Evolutionary conservation across 2,113 vertebrate species (phyloP).

Genomic region (Anser cygnoides): DNA sequence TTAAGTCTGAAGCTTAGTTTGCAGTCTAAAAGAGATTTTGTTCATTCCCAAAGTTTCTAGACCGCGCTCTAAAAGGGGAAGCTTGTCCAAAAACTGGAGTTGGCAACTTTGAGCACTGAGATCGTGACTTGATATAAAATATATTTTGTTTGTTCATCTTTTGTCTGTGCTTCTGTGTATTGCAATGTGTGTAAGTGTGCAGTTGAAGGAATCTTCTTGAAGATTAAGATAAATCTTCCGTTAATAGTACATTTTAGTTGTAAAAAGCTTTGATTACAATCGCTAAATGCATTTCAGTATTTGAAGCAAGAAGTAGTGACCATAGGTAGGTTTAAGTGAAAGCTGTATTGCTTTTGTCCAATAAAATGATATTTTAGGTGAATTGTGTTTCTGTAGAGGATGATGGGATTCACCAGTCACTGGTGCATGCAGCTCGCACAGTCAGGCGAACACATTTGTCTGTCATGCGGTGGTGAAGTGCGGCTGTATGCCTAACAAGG

Average conservation of each 20-base stretch:
- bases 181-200: neutral
- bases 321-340: neutral
- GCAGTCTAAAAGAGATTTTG: neutral
- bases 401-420: neutral
- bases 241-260: neutral
- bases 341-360: neutral
- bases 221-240: neutral
- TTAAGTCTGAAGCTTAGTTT: neutral
- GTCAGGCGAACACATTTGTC: neutral
- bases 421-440: neutral
- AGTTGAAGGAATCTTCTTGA: neutral
- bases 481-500: neutral
- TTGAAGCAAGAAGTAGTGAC: neutral
- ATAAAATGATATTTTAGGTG: neutral
- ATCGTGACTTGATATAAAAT: neutral
- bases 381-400: neutral
- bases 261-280: neutral
- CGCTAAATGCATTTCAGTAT: neutral
- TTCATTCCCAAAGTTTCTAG: neutral
- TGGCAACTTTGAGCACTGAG: neutral
- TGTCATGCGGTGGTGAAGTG: rapidly evolving
- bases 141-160: neutral
- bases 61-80: neutral
- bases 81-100: neutral
- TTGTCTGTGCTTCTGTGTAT: neutral